Conservation (phyloP, 2,797 vertebrate genomes). For the Sebastes baramenuke region DNA sequence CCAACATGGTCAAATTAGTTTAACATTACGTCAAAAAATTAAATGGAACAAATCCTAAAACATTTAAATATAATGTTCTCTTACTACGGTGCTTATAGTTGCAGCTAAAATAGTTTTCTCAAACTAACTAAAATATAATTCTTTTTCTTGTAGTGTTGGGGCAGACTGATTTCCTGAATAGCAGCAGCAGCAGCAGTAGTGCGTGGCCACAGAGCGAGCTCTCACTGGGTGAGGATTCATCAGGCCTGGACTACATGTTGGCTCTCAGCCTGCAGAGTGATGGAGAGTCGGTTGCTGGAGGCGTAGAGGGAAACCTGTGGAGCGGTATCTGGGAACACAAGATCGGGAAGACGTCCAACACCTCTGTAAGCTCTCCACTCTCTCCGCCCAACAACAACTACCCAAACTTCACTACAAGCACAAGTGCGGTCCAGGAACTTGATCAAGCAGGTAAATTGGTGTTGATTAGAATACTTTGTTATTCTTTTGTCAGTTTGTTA, state of each 20-base stretch:
- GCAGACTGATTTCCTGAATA: constrained; percentile 61
- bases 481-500: not conserved
- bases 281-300: constrained; percentile 75
- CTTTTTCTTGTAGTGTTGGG: constrained; percentile 67
- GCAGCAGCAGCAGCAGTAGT: constrained; percentile 60
- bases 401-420: constrained; percentile 43
- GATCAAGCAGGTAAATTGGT: constrained; percentile 64
- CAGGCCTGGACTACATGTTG: constrained; percentile 89
- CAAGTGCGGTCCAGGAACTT: constrained; percentile 42
- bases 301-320: constrained; percentile 73
- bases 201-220: constrained; percentile 51
- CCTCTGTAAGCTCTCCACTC: constrained; percentile 36
- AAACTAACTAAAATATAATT: not conserved
- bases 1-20: not conserved
- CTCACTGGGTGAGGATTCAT: constrained; percentile 77
- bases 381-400: constrained; percentile 71
- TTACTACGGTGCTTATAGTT: not conserved
- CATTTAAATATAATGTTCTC: not conserved
- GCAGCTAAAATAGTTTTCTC: not conserved
- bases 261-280: constrained; percentile 91
- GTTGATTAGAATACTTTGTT: not conserved
- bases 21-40: not conserved
- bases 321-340: constrained; percentile 81
- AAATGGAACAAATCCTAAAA: not conserved
- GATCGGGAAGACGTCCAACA: constrained; percentile 56